phyloP scores from a whole-genome alignment of 2,888 invertebrate genomes.

The Eupithecia inturbata region DNA sequence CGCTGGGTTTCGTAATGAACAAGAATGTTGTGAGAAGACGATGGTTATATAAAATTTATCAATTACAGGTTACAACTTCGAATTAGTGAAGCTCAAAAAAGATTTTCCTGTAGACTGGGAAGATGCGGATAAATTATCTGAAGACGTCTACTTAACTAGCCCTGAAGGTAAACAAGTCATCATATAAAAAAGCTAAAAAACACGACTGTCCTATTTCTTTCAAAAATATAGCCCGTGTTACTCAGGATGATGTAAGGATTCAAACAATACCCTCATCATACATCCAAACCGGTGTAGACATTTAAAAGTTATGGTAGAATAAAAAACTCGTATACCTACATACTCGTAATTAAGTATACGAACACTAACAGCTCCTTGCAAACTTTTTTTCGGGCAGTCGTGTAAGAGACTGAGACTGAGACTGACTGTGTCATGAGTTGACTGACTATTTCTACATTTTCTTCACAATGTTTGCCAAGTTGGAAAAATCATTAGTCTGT shows the following conservation, averaged over 20 bases:
- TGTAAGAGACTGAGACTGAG: too few species aligned
- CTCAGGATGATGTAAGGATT: background rate
- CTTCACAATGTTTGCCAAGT: too few species aligned
- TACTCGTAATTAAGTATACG: too few species aligned
- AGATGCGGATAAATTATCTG: slow-evolving; percentile 49
- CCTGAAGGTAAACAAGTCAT: slow-evolving; percentile 52
- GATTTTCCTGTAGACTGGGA: slow-evolving; percentile 70
- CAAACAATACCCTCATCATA: background rate
- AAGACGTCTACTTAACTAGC: slow-evolving; percentile 52
- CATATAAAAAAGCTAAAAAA: background rate
- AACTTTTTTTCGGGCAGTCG: background rate
- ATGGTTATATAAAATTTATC: background rate
- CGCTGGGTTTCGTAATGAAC: background rate
- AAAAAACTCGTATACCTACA: background rate
- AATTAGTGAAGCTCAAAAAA: slow-evolving; percentile 57
- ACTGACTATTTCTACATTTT: too few species aligned
- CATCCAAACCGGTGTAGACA: background rate
- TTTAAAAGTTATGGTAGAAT: background rate
- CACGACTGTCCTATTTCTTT: background rate
- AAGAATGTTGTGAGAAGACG: background rate
- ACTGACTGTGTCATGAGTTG: too few species aligned
- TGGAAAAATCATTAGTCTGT: background rate
- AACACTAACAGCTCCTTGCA: too few species aligned
- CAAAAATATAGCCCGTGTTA: too few species aligned
- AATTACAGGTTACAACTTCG: slow-evolving; percentile 69